phyloP scores from a whole-genome alignment of 92 coral and sea anemone genomes.

The Epizoanthus scotinus region DNA sequence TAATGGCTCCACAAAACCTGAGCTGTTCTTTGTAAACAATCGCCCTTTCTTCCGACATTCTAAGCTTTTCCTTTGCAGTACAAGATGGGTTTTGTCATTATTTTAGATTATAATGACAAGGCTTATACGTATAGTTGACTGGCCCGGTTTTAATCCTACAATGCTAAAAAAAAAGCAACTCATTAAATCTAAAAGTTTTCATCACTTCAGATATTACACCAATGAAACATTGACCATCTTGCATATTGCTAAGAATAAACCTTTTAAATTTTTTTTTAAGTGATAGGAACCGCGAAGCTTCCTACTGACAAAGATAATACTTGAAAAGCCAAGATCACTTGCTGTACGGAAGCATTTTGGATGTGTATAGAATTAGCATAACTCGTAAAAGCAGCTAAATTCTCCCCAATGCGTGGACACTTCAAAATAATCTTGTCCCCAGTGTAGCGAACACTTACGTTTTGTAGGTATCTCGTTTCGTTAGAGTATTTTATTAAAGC shows the following conservation, averaged over 20 bases:
- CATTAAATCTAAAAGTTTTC: background rate
- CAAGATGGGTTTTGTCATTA: background rate
- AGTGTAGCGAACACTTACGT: background rate
- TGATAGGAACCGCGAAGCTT: background rate
- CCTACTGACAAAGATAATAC: background rate
- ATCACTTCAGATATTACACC: background rate
- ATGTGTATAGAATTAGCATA: background rate
- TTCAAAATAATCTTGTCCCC: background rate
- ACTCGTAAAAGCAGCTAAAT: background rate
- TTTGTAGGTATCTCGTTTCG: background rate
- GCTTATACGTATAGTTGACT: background rate
- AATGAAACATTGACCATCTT: background rate
- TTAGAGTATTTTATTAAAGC: background rate
- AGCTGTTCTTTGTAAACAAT: background rate
- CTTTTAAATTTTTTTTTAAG: background rate
- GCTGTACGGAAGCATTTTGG: background rate
- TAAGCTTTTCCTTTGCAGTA: background rate
- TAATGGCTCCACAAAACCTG: conserved; percentile 1
- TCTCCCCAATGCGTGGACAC: conserved; percentile 1
- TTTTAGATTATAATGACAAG: conserved; percentile 11
- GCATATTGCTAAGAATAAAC: too few species aligned
- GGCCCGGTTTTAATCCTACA: background rate
- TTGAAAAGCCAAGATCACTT: background rate
- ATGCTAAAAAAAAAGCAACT: conserved; percentile 8
- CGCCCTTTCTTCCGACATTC: background rate